Conservation (phyloP, 2,797 vertebrate genomes). For the Acanthurus leucopareius region DNA sequence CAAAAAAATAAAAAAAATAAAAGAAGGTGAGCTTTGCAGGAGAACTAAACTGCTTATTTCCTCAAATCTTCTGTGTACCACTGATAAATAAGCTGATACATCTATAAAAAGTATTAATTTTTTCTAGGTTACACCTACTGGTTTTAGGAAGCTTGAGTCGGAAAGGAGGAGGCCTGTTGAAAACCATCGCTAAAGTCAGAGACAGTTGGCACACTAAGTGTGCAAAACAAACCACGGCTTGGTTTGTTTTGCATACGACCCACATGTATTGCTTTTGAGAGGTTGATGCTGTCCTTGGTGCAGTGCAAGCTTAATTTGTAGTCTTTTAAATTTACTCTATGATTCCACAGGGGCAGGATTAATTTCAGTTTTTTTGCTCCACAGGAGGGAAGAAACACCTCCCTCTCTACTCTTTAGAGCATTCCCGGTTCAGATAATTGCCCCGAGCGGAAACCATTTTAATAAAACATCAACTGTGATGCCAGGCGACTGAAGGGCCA, state of each 20-base stretch:
- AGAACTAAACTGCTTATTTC: too few relatives aligned
- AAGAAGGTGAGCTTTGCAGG: too few relatives aligned
- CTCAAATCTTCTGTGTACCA: too few relatives aligned
- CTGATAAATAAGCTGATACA: too few relatives aligned
- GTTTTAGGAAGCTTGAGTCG: too few relatives aligned
- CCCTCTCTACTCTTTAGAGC: slow-evolving; percentile 38
- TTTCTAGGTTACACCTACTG: too few relatives aligned
- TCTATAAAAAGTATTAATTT: too few relatives aligned
- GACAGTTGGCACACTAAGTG: neutral
- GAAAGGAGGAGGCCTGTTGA: neutral
- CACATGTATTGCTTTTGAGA: slow-evolving; percentile 27
- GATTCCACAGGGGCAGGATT: slow-evolving; percentile 51
- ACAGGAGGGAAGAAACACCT: slow-evolving; percentile 28
- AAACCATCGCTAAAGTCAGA: neutral
- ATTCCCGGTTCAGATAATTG: slow-evolving; percentile 52
- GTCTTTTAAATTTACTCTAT: slow-evolving; percentile 18
- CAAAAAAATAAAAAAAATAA: too few relatives aligned
- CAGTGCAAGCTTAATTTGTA: slow-evolving; percentile 35
- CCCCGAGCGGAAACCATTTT: slow-evolving; percentile 45
- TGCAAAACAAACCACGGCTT: slow-evolving; percentile 14
- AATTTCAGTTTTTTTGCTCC: slow-evolving; percentile 47
- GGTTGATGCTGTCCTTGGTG: slow-evolving; percentile 19
- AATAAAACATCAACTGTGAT: slow-evolving; percentile 59
- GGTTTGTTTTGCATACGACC: neutral
- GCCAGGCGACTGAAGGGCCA: neutral